Evolutionary conservation across 2,113 vertebrate genomes (phyloP), one percentile per base, ranked within the genome.

Genomic region (Bujurquina vittata): DNA sequence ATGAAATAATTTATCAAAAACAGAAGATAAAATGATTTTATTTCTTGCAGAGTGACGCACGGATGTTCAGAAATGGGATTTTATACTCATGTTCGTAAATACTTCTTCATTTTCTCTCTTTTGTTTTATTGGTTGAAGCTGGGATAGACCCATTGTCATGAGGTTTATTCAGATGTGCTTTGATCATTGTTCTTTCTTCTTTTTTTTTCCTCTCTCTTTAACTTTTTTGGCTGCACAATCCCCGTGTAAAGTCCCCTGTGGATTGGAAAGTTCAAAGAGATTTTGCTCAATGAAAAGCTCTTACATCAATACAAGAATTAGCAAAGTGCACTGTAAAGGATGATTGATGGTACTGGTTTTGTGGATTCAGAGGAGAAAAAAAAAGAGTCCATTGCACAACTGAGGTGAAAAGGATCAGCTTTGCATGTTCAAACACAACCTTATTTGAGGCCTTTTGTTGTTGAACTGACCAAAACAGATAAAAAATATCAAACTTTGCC

Each of bases 1-100:
- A 95, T 94, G 81, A 89, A 93, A 95, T 93, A 92, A 95, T 95
- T 94, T 93, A 95, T 95, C 88, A 91, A 92, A 92, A 92, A 87
- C 87, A 91, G 84, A 93, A 92, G 89, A 92, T 90, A 89, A 91
- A 89, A 86, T 89, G 80, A 91, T 95, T 93, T 93, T 94, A 95
- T 95, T 95, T 95, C 94, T 93, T 96, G 93, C 94, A 94, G 79
- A 92, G 91, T 94, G 85, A 94, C 87, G 84, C 86, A 87, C 89
- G 92, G 83, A 87, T 92, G 87, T 94, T 93, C 74, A 92, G 84
- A 92, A 93, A 90, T 93, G 80, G 89, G 84, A 88, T 95, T 95
- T 95, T 94, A 93, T 94, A 94, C 93, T 94, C 89, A 94, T 91
- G 86, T 88, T 85, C 63, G 35, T 87, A 89, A 90, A 90, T 85